These are phyloP conservation scores for Avahi laniger DNA, from an alignment of 2,797 vertebrate genomes.

Conservation along the genomic window DNA sequence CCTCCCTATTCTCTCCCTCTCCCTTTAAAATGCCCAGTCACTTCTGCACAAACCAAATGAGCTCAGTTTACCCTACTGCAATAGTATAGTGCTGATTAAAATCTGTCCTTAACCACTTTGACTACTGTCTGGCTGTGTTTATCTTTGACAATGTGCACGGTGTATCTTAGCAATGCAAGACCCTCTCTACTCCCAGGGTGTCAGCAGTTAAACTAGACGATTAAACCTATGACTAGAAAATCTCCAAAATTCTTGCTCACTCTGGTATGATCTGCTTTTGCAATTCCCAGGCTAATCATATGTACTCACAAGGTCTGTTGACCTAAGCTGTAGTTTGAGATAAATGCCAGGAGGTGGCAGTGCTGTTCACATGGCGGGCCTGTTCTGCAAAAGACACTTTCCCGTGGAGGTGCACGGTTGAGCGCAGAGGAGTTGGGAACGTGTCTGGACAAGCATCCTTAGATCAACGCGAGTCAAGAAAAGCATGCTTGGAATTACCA, in stretches of 20 bases:
- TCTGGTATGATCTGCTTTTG: not conserved
- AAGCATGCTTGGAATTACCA: not conserved
- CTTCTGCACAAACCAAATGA: not conserved
- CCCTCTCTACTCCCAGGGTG: not conserved
- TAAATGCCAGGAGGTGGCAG: slow-evolving; percentile 26
- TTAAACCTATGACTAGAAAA: not conserved
- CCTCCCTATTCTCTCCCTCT: fast-evolving
- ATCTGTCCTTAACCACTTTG: not conserved
- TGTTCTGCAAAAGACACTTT: not conserved
- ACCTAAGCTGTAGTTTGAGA: slow-evolving; percentile 8
- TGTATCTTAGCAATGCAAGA: not conserved
- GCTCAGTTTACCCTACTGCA: not conserved
- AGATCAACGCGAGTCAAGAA: not conserved
- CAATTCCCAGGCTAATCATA: not conserved
- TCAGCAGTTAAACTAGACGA: not conserved
- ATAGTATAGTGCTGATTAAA: not conserved
- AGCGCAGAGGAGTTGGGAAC: not conserved
- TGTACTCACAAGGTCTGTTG: not conserved
- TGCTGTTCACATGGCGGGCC: not conserved
- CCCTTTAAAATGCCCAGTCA: not conserved
- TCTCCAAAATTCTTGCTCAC: not conserved
- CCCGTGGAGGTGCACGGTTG: fast-evolving
- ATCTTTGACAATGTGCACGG: not conserved
- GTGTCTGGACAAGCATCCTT: not conserved
- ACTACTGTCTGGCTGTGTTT: not conserved